Conservation (phyloP, 1,140 invertebrate genomes). For the Adoxophyes honmai region DNA sequence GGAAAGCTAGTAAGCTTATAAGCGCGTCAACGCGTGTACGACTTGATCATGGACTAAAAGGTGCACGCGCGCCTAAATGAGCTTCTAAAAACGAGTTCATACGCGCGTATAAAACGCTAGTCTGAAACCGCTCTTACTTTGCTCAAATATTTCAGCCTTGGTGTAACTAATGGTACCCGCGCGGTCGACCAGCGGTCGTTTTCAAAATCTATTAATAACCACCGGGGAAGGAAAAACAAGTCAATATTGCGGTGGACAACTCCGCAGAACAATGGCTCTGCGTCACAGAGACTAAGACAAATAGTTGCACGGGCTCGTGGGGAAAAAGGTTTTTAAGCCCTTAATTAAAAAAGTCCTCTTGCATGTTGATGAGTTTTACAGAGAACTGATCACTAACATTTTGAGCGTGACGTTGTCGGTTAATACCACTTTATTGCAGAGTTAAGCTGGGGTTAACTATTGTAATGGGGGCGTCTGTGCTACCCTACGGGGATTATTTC, state of each 20-base stretch:
- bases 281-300: conserved; percentile 54
- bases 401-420: not conserved
- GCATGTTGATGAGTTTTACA: conserved; percentile 16
- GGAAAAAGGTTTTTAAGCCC: conserved; percentile 30
- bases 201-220: conserved; percentile 37
- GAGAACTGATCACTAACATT: not conserved
- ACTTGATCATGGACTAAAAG: no score
- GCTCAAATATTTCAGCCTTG: not conserved
- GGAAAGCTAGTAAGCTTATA: no score
- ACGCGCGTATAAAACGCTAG: no score
- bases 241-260: conserved; percentile 51
- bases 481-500: no score
- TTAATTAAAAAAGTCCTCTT: conserved; percentile 8
- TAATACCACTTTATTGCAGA: not conserved
- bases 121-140: no score
- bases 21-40: no score
- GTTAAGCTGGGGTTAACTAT: no score
- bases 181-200: not conserved
- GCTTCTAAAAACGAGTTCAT: no score
- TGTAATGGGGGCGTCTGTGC: no score
- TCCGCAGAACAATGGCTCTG: conserved; percentile 52
- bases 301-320: conserved; percentile 30
- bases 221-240: conserved; percentile 34
- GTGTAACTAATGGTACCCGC: conserved; percentile 4
- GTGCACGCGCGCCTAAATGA: no score